Evolutionary conservation across 2,888 invertebrate species (phyloP).

Genomic region (Onchidella celtica): DNA sequence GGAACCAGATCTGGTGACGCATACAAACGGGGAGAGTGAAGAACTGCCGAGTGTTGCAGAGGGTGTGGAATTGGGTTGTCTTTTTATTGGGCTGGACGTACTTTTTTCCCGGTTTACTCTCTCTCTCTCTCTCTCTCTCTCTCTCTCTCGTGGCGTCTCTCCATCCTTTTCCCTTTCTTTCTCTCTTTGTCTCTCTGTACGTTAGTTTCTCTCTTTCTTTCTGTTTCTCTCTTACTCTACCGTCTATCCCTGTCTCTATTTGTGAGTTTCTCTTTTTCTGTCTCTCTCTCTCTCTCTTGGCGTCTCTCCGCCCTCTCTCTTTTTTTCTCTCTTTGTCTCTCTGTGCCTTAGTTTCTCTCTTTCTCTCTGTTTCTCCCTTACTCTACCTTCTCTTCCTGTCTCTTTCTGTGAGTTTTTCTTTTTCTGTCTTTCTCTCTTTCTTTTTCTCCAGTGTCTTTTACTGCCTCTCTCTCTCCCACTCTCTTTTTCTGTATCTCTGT

Average conservation of each 20-base stretch:
- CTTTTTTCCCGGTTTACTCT: background rate
- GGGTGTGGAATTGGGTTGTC: too few relatives aligned
- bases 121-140: background rate
- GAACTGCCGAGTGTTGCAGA: too few relatives aligned
- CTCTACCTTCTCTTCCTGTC: background rate
- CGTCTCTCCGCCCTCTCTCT: slow-evolving; percentile 1
- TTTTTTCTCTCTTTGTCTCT: background rate
- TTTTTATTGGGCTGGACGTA: too few relatives aligned
- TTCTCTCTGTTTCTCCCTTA: background rate
- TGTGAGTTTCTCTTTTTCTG: background rate
- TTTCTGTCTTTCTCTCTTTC: background rate
- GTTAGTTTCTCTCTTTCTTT: background rate
- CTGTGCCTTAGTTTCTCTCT: background rate
- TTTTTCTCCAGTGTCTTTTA: background rate
- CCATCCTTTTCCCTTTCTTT: background rate
- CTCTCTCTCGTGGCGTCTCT: slow-evolving; percentile 2
- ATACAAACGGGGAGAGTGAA: too few relatives aligned
- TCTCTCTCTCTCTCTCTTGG: background rate
- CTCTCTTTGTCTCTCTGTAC: background rate
- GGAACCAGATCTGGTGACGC: too few relatives aligned
- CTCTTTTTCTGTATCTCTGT: background rate
- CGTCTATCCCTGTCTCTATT: background rate
- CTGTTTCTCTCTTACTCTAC: background rate
- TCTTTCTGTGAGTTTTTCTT: background rate
- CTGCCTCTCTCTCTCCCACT: background rate